Percentiles rank a stretch among this genome's conserved stretches.
phyloP scores from a whole-genome alignment of 2,888 invertebrate species.

The Drosophila pseudotakahashii region DNA sequence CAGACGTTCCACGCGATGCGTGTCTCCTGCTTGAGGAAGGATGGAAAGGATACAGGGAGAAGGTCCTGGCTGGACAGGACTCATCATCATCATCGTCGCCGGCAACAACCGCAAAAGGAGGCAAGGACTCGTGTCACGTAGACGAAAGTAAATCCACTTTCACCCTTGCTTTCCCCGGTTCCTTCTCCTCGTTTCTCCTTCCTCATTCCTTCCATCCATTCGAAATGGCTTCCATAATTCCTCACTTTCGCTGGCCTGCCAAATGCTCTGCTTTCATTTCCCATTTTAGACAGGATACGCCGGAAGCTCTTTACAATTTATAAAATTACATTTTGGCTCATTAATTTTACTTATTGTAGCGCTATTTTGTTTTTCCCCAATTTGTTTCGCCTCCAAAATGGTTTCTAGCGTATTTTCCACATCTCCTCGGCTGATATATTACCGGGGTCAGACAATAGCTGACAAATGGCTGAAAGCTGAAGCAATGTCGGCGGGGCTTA shows the following conservation, averaged over 20 bases:
- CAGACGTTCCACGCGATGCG: constrained; percentile 74
- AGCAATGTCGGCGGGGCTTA: constrained; percentile 14
- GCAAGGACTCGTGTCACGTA: constrained; percentile 57
- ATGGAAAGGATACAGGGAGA: constrained; percentile 15
- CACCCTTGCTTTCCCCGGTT: constrained; percentile 60
- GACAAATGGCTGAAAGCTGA: constrained; percentile 56
- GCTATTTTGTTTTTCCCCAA: constrained; percentile 49
- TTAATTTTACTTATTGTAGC: constrained; percentile 76
- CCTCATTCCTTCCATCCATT: background rate
- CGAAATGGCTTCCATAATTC: constrained; percentile 37
- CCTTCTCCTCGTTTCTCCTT: background rate
- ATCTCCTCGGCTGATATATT: constrained; percentile 55
- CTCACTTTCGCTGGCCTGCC: constrained; percentile 20
- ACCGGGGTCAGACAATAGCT: constrained; percentile 45
- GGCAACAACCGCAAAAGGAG: constrained; percentile 46
- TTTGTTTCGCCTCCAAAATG: constrained; percentile 64
- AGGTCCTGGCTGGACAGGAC: constrained; percentile 34
- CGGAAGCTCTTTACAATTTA: constrained; percentile 78
- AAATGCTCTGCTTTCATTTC: constrained; percentile 24
- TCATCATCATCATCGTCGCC: constrained; percentile 45
- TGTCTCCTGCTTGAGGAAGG: constrained; percentile 53
- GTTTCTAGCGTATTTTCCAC: constrained; percentile 56
- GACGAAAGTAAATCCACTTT: constrained; percentile 79
- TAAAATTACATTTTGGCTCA: constrained; percentile 76
- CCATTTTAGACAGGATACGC: constrained; percentile 57